Conservation (phyloP, 35 echinoderm and acorn worm genomes). For the Patiria miniata region DNA sequence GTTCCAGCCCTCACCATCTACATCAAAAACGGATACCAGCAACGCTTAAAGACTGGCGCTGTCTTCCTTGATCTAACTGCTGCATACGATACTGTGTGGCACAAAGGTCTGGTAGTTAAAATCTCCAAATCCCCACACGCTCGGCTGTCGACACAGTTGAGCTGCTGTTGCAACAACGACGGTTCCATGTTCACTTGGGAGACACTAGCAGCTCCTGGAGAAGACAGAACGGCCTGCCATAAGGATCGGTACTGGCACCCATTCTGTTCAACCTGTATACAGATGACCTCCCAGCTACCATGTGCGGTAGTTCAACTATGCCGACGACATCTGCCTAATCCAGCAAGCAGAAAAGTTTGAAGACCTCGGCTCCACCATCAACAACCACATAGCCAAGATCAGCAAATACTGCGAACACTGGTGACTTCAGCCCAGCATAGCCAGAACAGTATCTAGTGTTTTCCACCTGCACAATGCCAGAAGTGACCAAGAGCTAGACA, state of each 20-base stretch:
- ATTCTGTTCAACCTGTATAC: slow-evolving; percentile 25
- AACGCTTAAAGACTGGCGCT: no score
- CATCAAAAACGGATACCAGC: slow-evolving; percentile 34
- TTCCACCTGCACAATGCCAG: no score
- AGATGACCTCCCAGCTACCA: not conserved
- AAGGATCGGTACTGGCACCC: slow-evolving; percentile 6
- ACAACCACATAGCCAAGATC: not conserved
- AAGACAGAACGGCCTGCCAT: slow-evolving; percentile 18
- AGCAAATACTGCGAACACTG: slow-evolving; percentile 9
- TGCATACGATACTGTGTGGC: no score
- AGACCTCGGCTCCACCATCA: slow-evolving; percentile 15
- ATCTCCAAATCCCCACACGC: not conserved
- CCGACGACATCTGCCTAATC: not conserved
- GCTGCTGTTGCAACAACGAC: slow-evolving; percentile 32
- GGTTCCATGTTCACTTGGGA: slow-evolving; percentile 4
- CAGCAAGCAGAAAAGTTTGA: not conserved
- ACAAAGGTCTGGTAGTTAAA: slow-evolving; percentile 35
- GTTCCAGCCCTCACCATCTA: slow-evolving; percentile 23
- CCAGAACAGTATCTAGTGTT: not conserved
- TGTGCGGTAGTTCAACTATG: slow-evolving; percentile 8
- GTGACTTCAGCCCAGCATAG: slow-evolving; percentile 16
- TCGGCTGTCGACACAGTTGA: no score
- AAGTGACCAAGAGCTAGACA: no score
- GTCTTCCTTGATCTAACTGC: no score
- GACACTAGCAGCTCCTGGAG: slow-evolving; percentile 9